These are phyloP conservation scores for Dasysyrphus albostriatus DNA, from an alignment of 2,888 invertebrate genomes.

Conservation along the genomic window DNA sequence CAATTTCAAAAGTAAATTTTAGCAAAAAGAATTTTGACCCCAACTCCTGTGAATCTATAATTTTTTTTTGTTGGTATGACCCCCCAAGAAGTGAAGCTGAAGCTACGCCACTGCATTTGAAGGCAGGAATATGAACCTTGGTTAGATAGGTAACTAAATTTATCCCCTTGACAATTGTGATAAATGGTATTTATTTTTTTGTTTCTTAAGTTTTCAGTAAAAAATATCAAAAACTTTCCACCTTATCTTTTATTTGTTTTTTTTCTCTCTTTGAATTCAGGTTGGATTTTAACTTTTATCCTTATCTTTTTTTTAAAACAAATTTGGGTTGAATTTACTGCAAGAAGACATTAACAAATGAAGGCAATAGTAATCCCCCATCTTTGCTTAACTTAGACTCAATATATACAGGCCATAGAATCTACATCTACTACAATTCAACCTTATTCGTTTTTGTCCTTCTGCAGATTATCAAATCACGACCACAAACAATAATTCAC, in stretches of 20 bases:
- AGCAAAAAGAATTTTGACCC: too few species aligned
- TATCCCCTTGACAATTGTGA: constrained; percentile 11
- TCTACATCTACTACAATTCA: background rate
- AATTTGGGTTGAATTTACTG: background rate
- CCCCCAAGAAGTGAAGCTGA: too few species aligned
- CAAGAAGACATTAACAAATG: constrained; percentile 1
- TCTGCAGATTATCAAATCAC: constrained; percentile 42
- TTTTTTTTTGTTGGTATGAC: too few species aligned
- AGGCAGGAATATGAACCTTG: too few species aligned
- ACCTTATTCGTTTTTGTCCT: background rate
- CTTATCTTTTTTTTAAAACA: background rate
- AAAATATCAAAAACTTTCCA: constrained; percentile 2
- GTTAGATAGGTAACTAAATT: background rate
- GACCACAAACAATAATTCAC: constrained; percentile 42
- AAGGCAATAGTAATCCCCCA: background rate
- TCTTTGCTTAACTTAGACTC: background rate
- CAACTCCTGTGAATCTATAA: too few species aligned
- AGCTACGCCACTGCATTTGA: too few species aligned
- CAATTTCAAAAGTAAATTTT: too few species aligned
- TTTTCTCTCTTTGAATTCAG: background rate
- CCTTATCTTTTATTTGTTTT: background rate
- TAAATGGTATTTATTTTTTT: constrained; percentile 4
- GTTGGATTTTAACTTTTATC: background rate
- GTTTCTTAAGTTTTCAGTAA: background rate
- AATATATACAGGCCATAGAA: background rate